Base-by-base conservation (phyloP, 2,113 vertebrate species). In the Haemorhous mexicanus region DNA sequence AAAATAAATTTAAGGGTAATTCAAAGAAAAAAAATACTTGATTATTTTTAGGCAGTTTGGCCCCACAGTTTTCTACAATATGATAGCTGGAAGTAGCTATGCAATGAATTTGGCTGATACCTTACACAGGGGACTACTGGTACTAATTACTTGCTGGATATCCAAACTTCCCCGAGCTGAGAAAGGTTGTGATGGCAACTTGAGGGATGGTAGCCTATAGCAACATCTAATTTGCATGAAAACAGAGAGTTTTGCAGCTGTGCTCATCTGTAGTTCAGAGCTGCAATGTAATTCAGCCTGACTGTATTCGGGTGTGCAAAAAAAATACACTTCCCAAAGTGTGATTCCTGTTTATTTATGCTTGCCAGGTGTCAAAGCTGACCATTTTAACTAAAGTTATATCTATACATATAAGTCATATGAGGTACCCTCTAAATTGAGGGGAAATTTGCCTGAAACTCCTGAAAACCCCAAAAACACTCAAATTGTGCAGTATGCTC, bases 211-310 rank as follows among this genome's bases (percentile, higher is more conserved):
- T 86, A 92, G 73, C 64, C 80, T 84, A 72, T 68, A 70, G 77
- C 73, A 94, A 92, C 84, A 44, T 16, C 52, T 70, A 75, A 92
- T 96, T 95, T 91, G 28, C 84, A 89, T 92, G 49, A 89, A 94
- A 93, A 80, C 37, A 72, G 62, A 72, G 27, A 90, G 27, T 63
- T 92, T 78, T 95, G 55, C 74, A 93, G 56, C n/a, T 87, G 53
- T 21, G 33, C 70, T 50, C 84, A 61, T 87, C 61, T 82, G 61
- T 35, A 89, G 33, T 70, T 88, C 35, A 90, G 39, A 86, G 15
- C 16, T 56, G 77, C 28, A 89, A 59, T 79, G 28, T 75, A 52
- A 84, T 87, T 75, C 39, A 75, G 16, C 33, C 21, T 55, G 70
- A 49, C 37, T 84, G 30, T 33, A 77, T 33, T 39, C 5, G 0